Conservation (phyloP, 2,113 vertebrate species). For the human region GRCh38 chr9:90537501-90538000, state of each 20-base stretch:
- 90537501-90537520: neutral
- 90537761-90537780: neutral
- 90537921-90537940: neutral
- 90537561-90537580: neutral
- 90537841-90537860: neutral
- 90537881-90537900: neutral
- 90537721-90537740: neutral
- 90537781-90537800: neutral
- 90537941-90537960: neutral
- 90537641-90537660: neutral
- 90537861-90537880: neutral
- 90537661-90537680: neutral
- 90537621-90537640: neutral
- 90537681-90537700: neutral
- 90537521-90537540: neutral
- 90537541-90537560: neutral
- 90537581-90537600: neutral
- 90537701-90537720: neutral
- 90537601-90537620: too few species aligned
- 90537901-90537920: neutral
- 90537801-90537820: neutral
- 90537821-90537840: neutral
- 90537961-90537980: neutral
- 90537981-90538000: neutral
- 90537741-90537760: neutral